These are phyloP conservation scores for Pelecanus crispus DNA, from an alignment of 2,113 vertebrate genomes.

Conservation along the genomic window DNA sequence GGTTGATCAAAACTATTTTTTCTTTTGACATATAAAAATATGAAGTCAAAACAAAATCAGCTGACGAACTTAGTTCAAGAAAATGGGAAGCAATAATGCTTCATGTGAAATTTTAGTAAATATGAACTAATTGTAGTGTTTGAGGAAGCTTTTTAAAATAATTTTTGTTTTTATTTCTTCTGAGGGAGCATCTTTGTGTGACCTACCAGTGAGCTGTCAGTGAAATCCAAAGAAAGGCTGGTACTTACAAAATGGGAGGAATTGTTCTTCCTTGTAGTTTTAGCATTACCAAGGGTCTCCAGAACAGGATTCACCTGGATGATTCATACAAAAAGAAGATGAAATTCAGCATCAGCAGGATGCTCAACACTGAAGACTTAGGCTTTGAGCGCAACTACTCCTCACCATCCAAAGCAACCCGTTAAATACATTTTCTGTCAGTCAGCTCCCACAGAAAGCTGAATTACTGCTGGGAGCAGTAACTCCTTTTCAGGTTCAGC, in stretches of 20 bases:
- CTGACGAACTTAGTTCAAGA: not conserved
- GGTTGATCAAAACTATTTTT: not conserved
- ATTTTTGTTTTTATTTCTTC: not conserved
- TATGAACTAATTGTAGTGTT: not conserved
- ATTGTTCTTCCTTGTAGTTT: constrained; percentile 48
- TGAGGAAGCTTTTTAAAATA: not conserved
- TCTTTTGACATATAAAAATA: not conserved
- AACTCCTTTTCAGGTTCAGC: not conserved
- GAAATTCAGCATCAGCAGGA: not conserved
- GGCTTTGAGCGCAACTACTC: not conserved
- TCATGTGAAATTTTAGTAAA: not conserved
- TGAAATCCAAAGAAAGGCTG: not conserved
- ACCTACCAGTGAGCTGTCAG: not conserved
- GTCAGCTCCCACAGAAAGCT: not conserved
- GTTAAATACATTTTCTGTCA: not conserved
- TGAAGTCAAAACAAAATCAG: not conserved
- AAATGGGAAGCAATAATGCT: not conserved
- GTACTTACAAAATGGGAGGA: constrained; percentile 11
- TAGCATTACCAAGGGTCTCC: constrained; percentile 43
- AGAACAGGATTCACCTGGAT: constrained; percentile 53
- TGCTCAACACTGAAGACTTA: not conserved
- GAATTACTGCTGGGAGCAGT: not conserved
- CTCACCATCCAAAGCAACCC: not conserved
- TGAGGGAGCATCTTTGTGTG: not conserved
- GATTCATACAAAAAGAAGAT: constrained; percentile 14